Percentiles rank a stretch among this genome's conserved stretches.
phyloP scores from a whole-genome alignment of 1,140 invertebrate species.

The Cyrtorhinus lividipennis region DNA sequence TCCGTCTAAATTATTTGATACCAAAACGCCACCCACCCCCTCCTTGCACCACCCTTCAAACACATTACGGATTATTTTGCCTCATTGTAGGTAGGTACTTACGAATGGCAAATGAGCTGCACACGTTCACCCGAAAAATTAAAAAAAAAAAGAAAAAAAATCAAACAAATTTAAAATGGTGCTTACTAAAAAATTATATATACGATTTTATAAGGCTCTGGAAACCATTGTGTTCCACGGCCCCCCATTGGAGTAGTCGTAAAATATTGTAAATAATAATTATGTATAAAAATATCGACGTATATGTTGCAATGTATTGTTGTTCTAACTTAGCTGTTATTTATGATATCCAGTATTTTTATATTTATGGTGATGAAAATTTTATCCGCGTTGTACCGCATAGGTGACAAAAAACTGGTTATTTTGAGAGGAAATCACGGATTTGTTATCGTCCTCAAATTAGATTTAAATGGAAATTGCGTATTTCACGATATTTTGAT shows the following conservation, averaged over 20 bases:
- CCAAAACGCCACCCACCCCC: too few species aligned
- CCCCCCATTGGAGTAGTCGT: neutral
- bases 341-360: neutral
- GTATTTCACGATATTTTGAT: too few species aligned
- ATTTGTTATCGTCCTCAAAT: neutral
- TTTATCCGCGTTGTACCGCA: neutral
- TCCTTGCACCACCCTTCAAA: too few species aligned
- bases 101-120: neutral
- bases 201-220: too few species aligned
- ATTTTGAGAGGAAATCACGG: neutral
- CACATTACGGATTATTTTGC: too few species aligned
- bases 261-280: neutral
- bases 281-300: neutral
- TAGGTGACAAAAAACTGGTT: too few species aligned
- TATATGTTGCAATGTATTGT: neutral
- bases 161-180: neutral
- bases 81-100: too few species aligned
- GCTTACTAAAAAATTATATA: too few species aligned
- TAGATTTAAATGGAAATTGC: neutral
- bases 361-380: neutral
- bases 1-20: too few species aligned
- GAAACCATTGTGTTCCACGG: too few species aligned
- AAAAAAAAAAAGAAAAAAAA: neutral
- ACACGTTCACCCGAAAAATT: neutral
- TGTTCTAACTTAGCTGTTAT: neutral